Conservation (phyloP, 2,888 invertebrate species). For the Formica aserva region DNA sequence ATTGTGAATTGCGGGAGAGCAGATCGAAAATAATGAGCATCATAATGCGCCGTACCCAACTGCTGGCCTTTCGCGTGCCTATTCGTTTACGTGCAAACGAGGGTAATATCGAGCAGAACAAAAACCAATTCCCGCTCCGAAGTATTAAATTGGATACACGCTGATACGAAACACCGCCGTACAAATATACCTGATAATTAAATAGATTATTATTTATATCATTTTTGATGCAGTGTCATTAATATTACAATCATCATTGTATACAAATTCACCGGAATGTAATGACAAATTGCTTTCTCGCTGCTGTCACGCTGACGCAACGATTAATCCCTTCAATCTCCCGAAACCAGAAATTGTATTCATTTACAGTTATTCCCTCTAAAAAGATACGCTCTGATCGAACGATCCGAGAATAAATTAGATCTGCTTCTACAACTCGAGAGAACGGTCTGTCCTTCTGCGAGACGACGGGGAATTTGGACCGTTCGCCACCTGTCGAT, state of each 20-base stretch:
- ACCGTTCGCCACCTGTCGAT: slow-evolving; percentile 83
- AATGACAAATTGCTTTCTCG: neutral
- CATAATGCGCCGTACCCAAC: slow-evolving; percentile 47
- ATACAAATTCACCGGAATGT: neutral
- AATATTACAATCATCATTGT: neutral
- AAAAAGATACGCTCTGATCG: slow-evolving; percentile 25
- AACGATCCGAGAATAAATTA: slow-evolving; percentile 50
- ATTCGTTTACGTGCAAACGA: slow-evolving; percentile 44
- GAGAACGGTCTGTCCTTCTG: slow-evolving; percentile 63
- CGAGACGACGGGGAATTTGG: slow-evolving; percentile 67
- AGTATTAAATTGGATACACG: slow-evolving; percentile 6
- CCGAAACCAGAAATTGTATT: neutral
- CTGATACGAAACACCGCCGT: neutral
- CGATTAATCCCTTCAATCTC: slow-evolving; percentile 27
- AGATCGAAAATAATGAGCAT: slow-evolving; percentile 55
- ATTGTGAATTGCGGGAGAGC: slow-evolving; percentile 52
- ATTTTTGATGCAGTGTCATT: neutral
- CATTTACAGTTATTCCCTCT: slow-evolving; percentile 22
- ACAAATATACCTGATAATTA: slow-evolving; percentile 16
- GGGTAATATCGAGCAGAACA: slow-evolving; percentile 28
- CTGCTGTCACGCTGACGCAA: neutral
- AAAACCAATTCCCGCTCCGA: slow-evolving; percentile 20
- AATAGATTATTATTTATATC: slow-evolving; percentile 12
- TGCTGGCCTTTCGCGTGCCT: slow-evolving; percentile 29
- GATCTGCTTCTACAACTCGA: slow-evolving; percentile 46